Base-by-base conservation (phyloP, 2,888 invertebrate genomes). In the Cosmorhoe ocellata region DNA sequence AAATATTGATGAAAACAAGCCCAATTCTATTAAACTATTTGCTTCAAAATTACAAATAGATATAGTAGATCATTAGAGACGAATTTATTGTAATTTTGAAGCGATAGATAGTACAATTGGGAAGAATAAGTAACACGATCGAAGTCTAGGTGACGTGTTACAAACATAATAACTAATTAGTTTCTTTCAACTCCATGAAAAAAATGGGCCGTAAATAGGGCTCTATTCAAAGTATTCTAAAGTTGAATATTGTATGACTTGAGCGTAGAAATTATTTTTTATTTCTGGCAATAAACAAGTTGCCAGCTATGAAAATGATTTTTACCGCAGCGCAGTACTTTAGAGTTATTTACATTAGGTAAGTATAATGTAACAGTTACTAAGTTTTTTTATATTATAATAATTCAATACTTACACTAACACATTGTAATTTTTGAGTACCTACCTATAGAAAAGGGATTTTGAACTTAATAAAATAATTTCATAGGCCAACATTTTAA, bases 241-340 rank as follows among this genome's bases (percentile, higher is more conserved):
- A 24, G 24, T 48, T 22, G 36, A 51, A 46, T 45, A 51, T 47
- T 51, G 46, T 51, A 38, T 34, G 9, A 36, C 51, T 32, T 8
- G 34, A 30, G 12, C 36, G 48, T 37, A 51, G 28, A 32, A 47
- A 50, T 45, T 10, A 6, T 22, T 40, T 47, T 44, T 43, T 0
- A 24, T 42, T 10, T 1, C 32, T 55, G 55, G 39, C 40, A 42
- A 55, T 34, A 38, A 14, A 18, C 3, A 34, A 10, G 33, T 47
- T 50, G 49, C 45, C 41, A 44, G 44, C 14, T 40, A 13, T 24
- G 6, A 44, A 46, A 1, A n/a, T 46, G 2, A 39, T 48, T 51
- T 45, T 30, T 51, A 38, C 36, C 14, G 24, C n/a, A 26, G 38
- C 32, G 30, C 36, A 36, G n/a, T 47, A 41, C 34, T 47, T 27